Percentiles rank a stretch among this genome's conserved stretches.
Evolutionary conservation across 2,113 vertebrate genomes (phyloP).

Genomic region (Tor tambroides): DNA sequence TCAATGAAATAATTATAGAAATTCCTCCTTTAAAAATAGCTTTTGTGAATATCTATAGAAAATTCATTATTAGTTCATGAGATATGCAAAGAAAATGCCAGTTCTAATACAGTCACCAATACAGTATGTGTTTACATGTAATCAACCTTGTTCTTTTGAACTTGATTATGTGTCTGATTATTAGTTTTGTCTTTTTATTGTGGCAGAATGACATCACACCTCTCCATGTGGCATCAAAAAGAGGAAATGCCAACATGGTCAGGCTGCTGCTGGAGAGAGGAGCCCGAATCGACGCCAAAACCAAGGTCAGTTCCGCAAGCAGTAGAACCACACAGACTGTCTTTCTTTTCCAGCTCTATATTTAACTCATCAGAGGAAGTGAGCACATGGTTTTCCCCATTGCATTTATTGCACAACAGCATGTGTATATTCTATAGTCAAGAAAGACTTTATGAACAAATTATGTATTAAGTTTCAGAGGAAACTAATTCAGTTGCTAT

Average conservation of each 20-base stretch:
- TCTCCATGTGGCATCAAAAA: constrained; percentile 94
- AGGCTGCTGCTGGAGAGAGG: constrained; percentile 94
- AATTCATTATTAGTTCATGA: neutral
- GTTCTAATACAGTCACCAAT: neutral
- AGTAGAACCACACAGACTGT: constrained; percentile 11
- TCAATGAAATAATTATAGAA: neutral
- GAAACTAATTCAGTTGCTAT: neutral
- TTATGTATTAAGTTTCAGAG: neutral
- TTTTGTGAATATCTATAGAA: neutral
- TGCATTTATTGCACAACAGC: neutral
- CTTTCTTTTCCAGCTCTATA: constrained; percentile 12
- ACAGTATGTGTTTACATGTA: neutral
- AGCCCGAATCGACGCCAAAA: constrained; percentile 95
- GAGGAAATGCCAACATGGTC: constrained; percentile 97
- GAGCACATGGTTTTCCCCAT: constrained; percentile 6
- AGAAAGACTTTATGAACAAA: neutral
- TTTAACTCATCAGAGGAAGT: constrained; percentile 32
- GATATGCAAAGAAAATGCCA: neutral
- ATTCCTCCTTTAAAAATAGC: neutral
- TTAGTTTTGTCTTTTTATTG: neutral
- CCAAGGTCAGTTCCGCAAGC: constrained; percentile 82
- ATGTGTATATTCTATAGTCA: neutral
- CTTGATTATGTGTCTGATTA: neutral
- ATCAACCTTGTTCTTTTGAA: neutral
- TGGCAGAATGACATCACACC: constrained; percentile 96